Evolutionary conservation across 53 echinoderm and acorn worm genomes (phyloP), one percentile per base, ranked within the genome.

Genomic region (Glandiceps talaboti): DNA sequence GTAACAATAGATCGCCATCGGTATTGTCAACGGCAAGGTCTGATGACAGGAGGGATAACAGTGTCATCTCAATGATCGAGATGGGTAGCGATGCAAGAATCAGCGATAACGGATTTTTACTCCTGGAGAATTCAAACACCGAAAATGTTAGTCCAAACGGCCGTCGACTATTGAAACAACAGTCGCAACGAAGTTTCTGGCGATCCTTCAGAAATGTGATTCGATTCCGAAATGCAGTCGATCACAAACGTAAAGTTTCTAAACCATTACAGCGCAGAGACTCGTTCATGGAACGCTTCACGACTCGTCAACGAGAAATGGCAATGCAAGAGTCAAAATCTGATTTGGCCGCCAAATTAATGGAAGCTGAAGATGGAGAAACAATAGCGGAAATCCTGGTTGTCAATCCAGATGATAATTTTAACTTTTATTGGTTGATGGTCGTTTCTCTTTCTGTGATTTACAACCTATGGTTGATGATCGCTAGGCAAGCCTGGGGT

Each of bases 401-500:
- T 14, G 76, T 90, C 31, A 77, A 88, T 28, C 96, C 96, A 0
- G 96, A 92, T 0, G 90, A 92, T 31, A 79, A 87, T 33, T 88
- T 90, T 76, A 82, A 85, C 0, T 88, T 90, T 77, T 95, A 95
- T 81, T 95, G 96, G 96, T 77, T 95, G 27, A 73, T 80, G 26
- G 33, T 92, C 32, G 86, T 95, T 33, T 74, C 82, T 28, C 1
- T 92, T 6, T 89, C 90, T 0, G 82, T 92, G 26, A 76, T 92
- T 75, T 95, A 95, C 81, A 95, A 95, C 74, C 31, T 92, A 0
- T 95, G 96, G 96, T 81, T 92, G 31, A 31, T 92, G 79, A 92
- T 95, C 64, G 91, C 92, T 45, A 84, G 96, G 25, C 87, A 95
- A 77, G 96, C 96, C 27, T 95, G 96, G 96, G 82, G 87, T 14